phyloP scores from a whole-genome alignment of 1,140 invertebrate genomes.

The Hirudo medicinalis region DNA sequence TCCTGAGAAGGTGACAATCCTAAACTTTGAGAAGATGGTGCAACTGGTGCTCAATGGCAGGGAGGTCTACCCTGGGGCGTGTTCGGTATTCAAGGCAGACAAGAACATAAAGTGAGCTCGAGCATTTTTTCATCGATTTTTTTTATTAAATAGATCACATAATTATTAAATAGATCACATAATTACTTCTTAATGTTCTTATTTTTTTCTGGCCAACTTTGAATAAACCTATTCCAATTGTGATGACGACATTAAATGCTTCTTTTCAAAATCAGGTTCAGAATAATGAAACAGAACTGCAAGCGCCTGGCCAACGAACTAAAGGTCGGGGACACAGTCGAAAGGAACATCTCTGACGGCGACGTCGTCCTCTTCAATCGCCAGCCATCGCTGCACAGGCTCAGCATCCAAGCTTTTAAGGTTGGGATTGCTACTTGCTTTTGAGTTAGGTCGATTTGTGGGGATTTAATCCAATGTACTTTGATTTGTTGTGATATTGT shows the following conservation, averaged over 20 bases:
- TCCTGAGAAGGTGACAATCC: conserved; percentile 76
- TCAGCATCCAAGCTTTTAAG: conserved; percentile 93
- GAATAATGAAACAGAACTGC: conserved; percentile 74
- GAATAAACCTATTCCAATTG: too few relatives aligned
- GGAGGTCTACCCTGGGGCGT: conserved; percentile 84
- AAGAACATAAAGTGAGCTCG: conserved; percentile 18
- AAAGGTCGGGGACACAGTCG: conserved; percentile 76
- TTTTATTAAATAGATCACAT: too few relatives aligned
- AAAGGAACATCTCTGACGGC: conserved; percentile 79
- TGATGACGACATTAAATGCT: too few relatives aligned
- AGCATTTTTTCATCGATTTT: too few relatives aligned
- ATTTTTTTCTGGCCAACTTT: too few relatives aligned
- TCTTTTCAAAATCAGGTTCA: not conserved
- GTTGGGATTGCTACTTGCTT: conserved; percentile 22
- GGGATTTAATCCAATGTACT: too few relatives aligned
- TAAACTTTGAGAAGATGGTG: conserved; percentile 73
- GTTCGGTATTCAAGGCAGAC: conserved; percentile 52
- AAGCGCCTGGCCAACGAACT: conserved; percentile 52
- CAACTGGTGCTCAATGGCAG: conserved; percentile 79
- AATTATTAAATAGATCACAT: too few relatives aligned
- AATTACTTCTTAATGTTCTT: too few relatives aligned
- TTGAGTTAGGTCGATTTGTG: too few relatives aligned
- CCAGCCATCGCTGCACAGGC: conserved; percentile 92
- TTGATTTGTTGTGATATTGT: too few relatives aligned
- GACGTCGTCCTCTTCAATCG: conserved; percentile 96